phyloP scores from a whole-genome alignment of 2,797 vertebrate species.

The Acropternis orthonyx region DNA sequence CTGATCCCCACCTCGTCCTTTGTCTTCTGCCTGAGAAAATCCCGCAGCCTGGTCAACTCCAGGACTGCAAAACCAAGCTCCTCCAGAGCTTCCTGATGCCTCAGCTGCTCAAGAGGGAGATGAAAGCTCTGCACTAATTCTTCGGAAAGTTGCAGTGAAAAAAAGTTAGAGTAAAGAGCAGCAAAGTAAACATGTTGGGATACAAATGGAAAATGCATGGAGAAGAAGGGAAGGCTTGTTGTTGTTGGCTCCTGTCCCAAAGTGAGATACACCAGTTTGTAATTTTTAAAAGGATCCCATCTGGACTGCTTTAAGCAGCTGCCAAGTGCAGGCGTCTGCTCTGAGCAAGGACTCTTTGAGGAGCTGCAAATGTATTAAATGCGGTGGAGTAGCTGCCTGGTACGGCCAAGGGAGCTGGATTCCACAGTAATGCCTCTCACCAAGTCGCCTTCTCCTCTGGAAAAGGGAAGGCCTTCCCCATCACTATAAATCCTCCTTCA shows the following conservation, averaged over 20 bases:
- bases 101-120: slow-evolving; percentile 38
- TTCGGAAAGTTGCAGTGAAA: slow-evolving; percentile 51
- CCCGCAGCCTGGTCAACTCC: not conserved
- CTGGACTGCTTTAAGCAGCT: slow-evolving; percentile 64
- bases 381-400: not conserved
- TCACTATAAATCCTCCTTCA: not conserved
- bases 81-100: slow-evolving; percentile 31
- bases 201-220: slow-evolving; percentile 68
- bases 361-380: slow-evolving; percentile 35
- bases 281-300: slow-evolving; percentile 69
- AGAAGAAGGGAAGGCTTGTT: slow-evolving; percentile 63
- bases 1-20: not conserved
- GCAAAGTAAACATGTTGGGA: slow-evolving; percentile 69
- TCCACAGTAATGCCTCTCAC: not conserved
- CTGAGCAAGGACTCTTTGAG: slow-evolving; percentile 56
- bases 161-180: slow-evolving; percentile 58
- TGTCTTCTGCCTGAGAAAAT: not conserved
- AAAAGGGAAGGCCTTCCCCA: not conserved
- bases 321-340: slow-evolving; percentile 62
- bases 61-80: not conserved
- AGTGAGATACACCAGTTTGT: slow-evolving; percentile 68
- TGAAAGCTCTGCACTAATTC: slow-evolving; percentile 44
- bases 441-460: not conserved
- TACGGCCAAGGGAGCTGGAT: not conserved
- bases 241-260: slow-evolving; percentile 58